Conservation (phyloP, 2,797 vertebrate species). For the Rhinoraja longicauda region DNA sequence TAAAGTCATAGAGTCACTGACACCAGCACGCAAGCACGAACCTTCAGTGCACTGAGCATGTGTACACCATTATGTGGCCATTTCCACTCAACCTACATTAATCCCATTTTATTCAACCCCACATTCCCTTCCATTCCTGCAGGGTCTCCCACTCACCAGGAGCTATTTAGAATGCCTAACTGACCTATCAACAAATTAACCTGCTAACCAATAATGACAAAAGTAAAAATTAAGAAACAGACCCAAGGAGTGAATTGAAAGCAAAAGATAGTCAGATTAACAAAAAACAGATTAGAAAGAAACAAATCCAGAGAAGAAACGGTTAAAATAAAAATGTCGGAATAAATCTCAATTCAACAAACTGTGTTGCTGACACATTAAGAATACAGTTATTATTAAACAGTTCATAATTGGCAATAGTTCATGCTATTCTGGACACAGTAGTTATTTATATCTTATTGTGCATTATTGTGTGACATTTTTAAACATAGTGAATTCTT, state of each 20-base stretch:
- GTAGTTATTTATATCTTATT: not conserved
- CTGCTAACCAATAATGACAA: not conserved
- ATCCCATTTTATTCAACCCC: too few relatives aligned
- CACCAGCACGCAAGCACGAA: too few relatives aligned
- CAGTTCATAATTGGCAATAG: not conserved
- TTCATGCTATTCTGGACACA: not conserved
- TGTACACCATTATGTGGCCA: too few relatives aligned
- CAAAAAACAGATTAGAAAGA: not conserved
- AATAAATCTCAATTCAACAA: not conserved
- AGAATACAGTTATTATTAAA: constrained; percentile 16
- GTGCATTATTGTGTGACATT: not conserved
- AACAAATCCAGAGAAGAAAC: not conserved
- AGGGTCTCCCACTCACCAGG: too few relatives aligned
- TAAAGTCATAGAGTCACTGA: not conserved
- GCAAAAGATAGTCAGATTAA: not conserved
- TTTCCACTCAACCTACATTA: too few relatives aligned
- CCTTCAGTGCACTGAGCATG: too few relatives aligned
- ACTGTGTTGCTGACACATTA: not conserved
- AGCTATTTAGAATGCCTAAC: too few relatives aligned
- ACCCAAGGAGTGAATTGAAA: not conserved
- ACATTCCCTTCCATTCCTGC: too few relatives aligned
- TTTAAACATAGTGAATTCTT: not conserved
- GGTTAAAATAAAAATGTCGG: not conserved
- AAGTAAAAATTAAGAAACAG: not conserved
- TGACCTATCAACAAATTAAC: too few relatives aligned